Evolutionary conservation across 2,797 vertebrate genomes (phyloP).

Genomic region (Spinus pinus): DNA sequence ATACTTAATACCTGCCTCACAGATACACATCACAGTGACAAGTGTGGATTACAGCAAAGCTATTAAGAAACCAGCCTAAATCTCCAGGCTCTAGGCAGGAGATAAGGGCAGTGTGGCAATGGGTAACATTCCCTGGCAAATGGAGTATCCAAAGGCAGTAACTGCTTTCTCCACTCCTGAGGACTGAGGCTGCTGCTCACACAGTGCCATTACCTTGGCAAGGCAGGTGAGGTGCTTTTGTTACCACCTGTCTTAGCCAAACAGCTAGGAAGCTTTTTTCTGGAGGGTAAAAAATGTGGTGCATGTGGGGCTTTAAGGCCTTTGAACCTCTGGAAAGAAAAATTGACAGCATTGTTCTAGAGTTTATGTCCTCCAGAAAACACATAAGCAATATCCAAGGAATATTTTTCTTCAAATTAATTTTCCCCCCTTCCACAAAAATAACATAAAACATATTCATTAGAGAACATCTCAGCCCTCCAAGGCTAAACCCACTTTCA

Average conservation of each 20-base stretch:
- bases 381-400: not conserved
- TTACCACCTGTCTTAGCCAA: not conserved
- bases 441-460: not conserved
- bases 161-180: not conserved
- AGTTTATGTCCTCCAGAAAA: not conserved
- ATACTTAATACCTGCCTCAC: conserved; percentile 32
- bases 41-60: conserved; percentile 24
- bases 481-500: conserved; percentile 6
- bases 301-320: not conserved
- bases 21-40: not conserved
- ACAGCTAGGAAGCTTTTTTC: not conserved
- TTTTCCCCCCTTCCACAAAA: not conserved
- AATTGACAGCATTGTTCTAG: not conserved
- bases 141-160: not conserved
- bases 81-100: not conserved
- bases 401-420: not conserved
- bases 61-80: not conserved
- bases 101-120: not conserved
- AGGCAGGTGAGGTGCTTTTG: not conserved
- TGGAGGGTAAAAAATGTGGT: not conserved
- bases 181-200: not conserved
- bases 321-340: not conserved
- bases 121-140: not conserved
- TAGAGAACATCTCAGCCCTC: not conserved
- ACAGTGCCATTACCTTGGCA: not conserved